Conservation (phyloP, 2,888 invertebrate species). For the Cistogaster globosa region DNA sequence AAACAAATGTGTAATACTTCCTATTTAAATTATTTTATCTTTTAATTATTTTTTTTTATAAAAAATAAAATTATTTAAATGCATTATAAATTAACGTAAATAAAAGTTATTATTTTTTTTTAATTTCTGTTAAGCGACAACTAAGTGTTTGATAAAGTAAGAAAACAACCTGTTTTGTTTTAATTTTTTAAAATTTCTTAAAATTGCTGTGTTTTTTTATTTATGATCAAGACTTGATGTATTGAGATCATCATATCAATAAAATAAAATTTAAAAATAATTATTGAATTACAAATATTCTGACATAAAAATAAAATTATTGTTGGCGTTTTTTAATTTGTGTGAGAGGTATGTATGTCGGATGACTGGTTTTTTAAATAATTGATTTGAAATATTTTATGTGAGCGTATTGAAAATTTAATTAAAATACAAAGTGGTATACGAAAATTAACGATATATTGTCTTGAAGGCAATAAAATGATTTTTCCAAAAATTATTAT, state of each 20-base stretch:
- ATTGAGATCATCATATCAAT: constrained; percentile 43
- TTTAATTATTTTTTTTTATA: too few species aligned
- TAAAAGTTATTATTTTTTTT: too few species aligned
- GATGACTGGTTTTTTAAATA: constrained; percentile 13
- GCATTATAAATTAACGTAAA: too few species aligned
- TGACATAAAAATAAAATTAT: constrained; percentile 16
- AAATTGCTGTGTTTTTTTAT: not conserved
- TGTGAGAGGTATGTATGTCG: not conserved
- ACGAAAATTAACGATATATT: too few species aligned
- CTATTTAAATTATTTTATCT: too few species aligned
- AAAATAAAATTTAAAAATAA: not conserved
- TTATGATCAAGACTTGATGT: constrained; percentile 23
- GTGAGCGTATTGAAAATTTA: not conserved
- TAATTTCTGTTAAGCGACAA: too few species aligned
- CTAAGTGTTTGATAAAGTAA: too few species aligned
- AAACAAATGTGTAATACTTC: too few species aligned
- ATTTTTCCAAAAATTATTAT: too few species aligned
- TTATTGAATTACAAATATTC: constrained; percentile 29
- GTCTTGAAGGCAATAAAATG: too few species aligned
- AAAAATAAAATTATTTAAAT: too few species aligned
- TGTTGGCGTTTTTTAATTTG: not conserved
- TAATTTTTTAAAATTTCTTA: not conserved
- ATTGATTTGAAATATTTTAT: constrained; percentile 13
- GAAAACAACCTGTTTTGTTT: not conserved
- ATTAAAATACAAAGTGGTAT: not conserved